These are phyloP conservation scores for Tricholaema leucomelas DNA, from an alignment of 2,113 vertebrate species.

Conservation along the genomic window DNA sequence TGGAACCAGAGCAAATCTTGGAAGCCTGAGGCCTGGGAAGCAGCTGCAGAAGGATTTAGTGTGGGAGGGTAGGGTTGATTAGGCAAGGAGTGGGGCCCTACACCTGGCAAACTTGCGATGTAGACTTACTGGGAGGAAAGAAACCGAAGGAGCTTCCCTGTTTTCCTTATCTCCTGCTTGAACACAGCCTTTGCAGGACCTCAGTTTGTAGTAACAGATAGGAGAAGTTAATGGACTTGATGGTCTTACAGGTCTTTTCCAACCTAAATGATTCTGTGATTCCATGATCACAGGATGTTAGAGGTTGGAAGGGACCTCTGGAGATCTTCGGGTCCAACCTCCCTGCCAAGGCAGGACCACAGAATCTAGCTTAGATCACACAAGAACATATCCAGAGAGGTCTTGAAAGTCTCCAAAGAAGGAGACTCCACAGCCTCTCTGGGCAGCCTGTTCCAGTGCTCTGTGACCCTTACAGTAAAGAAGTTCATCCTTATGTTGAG, in stretches of 20 bases:
- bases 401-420: too few species aligned
- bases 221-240: background rate
- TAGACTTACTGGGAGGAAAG: background rate
- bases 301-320: too few species aligned
- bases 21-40: background rate
- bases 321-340: too few species aligned
- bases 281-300: too few species aligned
- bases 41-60: background rate
- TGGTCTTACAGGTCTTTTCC: background rate
- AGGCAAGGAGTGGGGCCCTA: background rate
- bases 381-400: too few species aligned
- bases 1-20: background rate
- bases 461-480: too few species aligned
- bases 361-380: too few species aligned
- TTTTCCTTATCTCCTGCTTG: background rate
- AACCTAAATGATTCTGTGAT: background rate
- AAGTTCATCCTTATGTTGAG: too few species aligned
- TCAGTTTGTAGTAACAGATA: background rate
- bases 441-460: too few species aligned
- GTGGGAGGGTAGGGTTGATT: background rate
- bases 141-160: background rate
- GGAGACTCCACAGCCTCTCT: too few species aligned
- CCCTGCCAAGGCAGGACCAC: too few species aligned
- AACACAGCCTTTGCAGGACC: background rate
- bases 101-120: background rate